phyloP scores from a whole-genome alignment of 1,140 invertebrate species.

The Musca vetustissima region DNA sequence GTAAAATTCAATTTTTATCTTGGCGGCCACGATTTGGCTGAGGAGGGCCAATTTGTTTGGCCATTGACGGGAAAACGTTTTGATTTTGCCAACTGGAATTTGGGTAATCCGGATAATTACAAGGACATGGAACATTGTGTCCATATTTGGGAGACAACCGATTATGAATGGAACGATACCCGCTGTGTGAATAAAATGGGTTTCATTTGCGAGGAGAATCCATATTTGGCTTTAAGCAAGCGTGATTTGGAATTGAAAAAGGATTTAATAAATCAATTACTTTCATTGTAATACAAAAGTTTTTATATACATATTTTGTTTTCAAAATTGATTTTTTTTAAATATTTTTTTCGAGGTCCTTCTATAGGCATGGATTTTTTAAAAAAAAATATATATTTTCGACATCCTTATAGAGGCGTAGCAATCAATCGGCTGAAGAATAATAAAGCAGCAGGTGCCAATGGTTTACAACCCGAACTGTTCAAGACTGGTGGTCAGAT shows the following conservation, averaged over 20 bases:
- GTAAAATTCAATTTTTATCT: too few species aligned
- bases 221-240: not conserved
- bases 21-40: not conserved
- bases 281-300: too few species aligned
- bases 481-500: too few species aligned
- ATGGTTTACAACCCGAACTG: too few species aligned
- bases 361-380: too few species aligned
- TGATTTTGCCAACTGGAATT: conserved; percentile 1
- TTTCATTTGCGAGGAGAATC: conserved; percentile 14
- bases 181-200: not conserved
- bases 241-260: not conserved
- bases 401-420: too few species aligned
- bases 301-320: too few species aligned
- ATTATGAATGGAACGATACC: conserved; percentile 9
- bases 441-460: too few species aligned
- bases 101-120: conserved; percentile 7
- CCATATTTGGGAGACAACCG: not conserved
- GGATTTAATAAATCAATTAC: conserved; percentile 13
- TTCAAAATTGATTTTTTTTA: too few species aligned
- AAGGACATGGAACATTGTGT: not conserved
- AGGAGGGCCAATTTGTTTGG: not conserved
- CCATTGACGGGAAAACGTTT: not conserved
- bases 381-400: too few species aligned
- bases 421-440: too few species aligned
- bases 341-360: too few species aligned